Base-by-base conservation (phyloP, 2,797 vertebrate genomes). In the Lacerta agilis region DNA sequence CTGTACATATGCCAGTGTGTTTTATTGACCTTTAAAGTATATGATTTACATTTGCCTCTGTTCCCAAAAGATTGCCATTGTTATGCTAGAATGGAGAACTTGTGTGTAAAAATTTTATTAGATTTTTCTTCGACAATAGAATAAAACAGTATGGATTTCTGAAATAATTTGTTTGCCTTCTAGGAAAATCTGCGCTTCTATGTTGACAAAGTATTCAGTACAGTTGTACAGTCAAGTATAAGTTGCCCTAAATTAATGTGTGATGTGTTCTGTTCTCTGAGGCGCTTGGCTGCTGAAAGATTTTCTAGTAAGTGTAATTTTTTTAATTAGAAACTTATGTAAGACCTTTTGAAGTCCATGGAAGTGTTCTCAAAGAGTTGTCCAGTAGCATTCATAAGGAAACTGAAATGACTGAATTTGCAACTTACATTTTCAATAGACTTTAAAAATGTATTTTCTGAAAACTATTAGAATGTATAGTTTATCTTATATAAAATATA, bases 171-270 rank as follows among this genome's bases (percentile, higher is more conserved):
- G 90, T 95, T 91, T 89, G 71, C 91, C 87, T 88, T 94, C 97
- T 95, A 99, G 99, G 99, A 99, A 94, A 99, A 99, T 93, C 98
- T 99, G n/a, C 98, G 98, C 94, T 97, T 97, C 89, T 99, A 98
- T 9, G 99, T 99, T 85, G 98, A 99, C 96, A 99, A 99, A 94
- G 98, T 99, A 41, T 99, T 99, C 95, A 98, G 96, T 88, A 98
- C 98, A 91, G 98, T 99, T 95, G 98, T 99, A 45, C 97, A 97
- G 93, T 99, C 99, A 36, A 98, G 98, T 92, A 98, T 98, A 94
- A 99, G 97, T 96, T 99, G 99, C 93, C 99, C 99, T 79, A 98
- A 98, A n/a, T 96, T 98, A 27, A 99, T 99, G 99, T 99, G 98
- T 95, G 98, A 99, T 76, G 96, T 99, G 89, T 99, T 99, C 95